Conservation (phyloP, 2,797 vertebrate species). For the Notolepis coatsorum region DNA sequence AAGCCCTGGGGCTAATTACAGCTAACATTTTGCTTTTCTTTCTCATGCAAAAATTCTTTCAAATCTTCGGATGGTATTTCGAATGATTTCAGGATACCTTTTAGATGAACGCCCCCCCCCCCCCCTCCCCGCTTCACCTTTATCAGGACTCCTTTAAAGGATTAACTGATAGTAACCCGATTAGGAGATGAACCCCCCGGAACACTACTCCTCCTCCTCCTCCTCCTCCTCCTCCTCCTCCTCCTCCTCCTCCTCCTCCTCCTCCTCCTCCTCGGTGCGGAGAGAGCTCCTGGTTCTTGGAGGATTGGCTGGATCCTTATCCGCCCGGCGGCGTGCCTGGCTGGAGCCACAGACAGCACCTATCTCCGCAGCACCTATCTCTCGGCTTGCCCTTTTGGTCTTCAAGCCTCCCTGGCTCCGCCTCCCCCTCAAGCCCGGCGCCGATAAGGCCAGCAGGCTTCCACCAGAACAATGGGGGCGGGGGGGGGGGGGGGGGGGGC, state of each 20-base stretch:
- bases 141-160: not conserved
- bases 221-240: no score
- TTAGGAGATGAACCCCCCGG: not conserved
- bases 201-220: no score
- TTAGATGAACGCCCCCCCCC: not conserved
- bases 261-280: no score
- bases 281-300: slow-evolving; percentile 3
- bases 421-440: slow-evolving; percentile 6
- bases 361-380: no score
- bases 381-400: slow-evolving; percentile 33
- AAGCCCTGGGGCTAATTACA: not conserved
- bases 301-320: slow-evolving; percentile 43
- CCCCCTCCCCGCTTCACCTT: no score
- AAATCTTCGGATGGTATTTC: not conserved
- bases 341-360: no score
- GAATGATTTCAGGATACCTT: not conserved
- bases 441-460: slow-evolving; percentile 43
- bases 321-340: not conserved
- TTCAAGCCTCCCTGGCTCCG: slow-evolving; percentile 18
- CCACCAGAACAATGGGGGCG: slow-evolving; percentile 47
- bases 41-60: not conserved
- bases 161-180: slow-evolving; percentile 5
- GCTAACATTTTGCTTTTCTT: slow-evolving; percentile 4
- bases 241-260: no score
- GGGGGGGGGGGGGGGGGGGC: no score